A percentile compares a stretch with the other conserved stretches of the same genome.
Evolutionary conservation across 2,113 vertebrate genomes (phyloP).

Genomic region (Cinclus mexicanus): DNA sequence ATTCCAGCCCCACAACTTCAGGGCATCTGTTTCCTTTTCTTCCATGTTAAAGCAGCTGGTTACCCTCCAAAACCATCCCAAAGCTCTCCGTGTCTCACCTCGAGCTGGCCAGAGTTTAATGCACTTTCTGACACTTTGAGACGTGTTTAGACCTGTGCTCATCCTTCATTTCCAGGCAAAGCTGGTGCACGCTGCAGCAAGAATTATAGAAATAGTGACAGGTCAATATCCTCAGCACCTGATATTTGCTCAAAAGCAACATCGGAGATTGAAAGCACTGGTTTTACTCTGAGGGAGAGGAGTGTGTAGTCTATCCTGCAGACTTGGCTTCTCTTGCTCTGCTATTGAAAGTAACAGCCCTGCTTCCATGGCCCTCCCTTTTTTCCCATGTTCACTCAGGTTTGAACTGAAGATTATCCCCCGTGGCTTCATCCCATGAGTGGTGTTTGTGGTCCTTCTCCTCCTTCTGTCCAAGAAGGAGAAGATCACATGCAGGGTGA

Average conservation of each 20-base stretch:
- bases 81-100: neutral
- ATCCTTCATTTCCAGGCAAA: neutral
- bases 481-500: rapidly evolving
- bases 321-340: neutral
- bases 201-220: neutral
- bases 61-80: neutral
- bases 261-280: neutral
- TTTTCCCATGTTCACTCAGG: neutral
- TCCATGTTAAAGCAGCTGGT: neutral
- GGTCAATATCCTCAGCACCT: neutral
- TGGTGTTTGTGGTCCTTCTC: neutral
- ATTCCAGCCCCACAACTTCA: neutral
- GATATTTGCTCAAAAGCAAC: neutral
- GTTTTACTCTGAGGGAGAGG: neutral
- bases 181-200: neutral
- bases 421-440: neutral
- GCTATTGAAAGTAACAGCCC: neutral
- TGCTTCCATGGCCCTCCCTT: neutral
- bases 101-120: neutral
- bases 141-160: neutral
- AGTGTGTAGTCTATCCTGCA: neutral
- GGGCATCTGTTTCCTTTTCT: neutral
- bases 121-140: neutral
- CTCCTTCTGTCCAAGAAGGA: neutral
- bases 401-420: neutral